Evolutionary conservation across 2,888 invertebrate genomes (phyloP), one percentile per base, ranked within the genome.

Genomic region (Lottia gigantea): DNA sequence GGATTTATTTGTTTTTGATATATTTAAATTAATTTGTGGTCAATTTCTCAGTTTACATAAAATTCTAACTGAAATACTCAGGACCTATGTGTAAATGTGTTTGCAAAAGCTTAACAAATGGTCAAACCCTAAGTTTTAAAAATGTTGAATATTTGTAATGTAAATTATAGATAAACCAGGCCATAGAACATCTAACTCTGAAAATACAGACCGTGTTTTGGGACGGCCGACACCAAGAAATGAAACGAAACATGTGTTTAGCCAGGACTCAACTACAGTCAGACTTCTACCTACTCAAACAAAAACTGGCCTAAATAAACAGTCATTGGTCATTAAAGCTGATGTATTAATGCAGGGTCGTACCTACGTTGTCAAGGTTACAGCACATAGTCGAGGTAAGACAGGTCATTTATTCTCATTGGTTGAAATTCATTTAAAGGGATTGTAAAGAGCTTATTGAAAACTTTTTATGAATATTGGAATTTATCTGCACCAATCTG

Each of bases 241-340:
- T 23, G 55, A 31, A n/a, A 40, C 26, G 3, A 64, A 65, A 45
- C 69, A 73, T 64, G 16, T 76, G 25, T 55, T 69, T 66, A 71
- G 49, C 19, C n/a, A 26, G 55, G 46, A 63, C 12, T 31, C 66
- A 23, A 8, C 31, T 23, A 25, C 63, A 16, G 26, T 74, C 26
- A n/a, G 19, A 2, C 45, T 75, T 25, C 25, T 31, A 6, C 14
- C 63, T 15, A 65, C 72, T 4, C 66, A 82, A 40, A 83, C 85
- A 1, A 75, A 80, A 14, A 87, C 87, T 0, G 86, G 85, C 1
- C 74, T 84, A 2, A 70, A 81, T 62, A 74, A 80, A 7, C 75
- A 80, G 31, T 82, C 85, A 7, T 78, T 88, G 7, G 85, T 86
- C 26, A 78, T 88, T 47, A 83, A 83, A 66, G 83, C 86, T 16